Evolutionary conservation across 2,797 vertebrate genomes (phyloP).

Genomic region (Chrosomus eos): DNA sequence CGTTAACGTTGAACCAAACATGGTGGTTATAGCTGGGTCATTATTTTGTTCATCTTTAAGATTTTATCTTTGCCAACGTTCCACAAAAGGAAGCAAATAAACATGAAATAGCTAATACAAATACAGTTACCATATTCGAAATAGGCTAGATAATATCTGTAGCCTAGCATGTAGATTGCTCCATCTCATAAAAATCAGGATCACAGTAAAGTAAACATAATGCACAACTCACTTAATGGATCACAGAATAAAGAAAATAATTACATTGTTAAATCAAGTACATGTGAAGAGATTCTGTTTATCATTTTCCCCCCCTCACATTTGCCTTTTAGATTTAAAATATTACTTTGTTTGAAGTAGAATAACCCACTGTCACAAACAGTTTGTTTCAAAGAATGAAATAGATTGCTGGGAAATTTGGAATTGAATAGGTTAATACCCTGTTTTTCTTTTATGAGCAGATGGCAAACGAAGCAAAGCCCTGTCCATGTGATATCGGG

Average conservation of each 20-base stretch:
- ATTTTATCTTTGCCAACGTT: not conserved
- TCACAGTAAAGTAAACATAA: not conserved
- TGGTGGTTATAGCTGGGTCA: not conserved
- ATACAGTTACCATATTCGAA: not conserved
- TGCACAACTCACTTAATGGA: not conserved
- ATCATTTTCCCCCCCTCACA: not conserved
- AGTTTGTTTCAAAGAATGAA: not conserved
- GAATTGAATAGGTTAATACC: not conserved
- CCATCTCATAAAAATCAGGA: no score
- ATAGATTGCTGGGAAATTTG: no score
- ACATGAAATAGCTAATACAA: not conserved
- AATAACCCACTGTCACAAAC: not conserved
- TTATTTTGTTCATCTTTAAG: not conserved
- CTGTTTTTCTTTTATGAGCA: not conserved
- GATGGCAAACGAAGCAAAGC: slow-evolving; percentile 89
- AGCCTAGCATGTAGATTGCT: not conserved
- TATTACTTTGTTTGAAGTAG: not conserved
- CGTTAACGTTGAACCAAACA: no score
- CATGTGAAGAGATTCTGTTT: not conserved
- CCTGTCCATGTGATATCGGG: slow-evolving; percentile 88
- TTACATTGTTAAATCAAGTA: not conserved
- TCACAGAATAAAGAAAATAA: no score
- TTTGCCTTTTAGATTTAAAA: not conserved
- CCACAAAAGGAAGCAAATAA: not conserved
- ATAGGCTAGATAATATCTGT: not conserved